Percentiles rank a stretch among this genome's conserved stretches.
phyloP scores from a whole-genome alignment of 2,113 vertebrate species.

The Pterophyllum scalare region DNA sequence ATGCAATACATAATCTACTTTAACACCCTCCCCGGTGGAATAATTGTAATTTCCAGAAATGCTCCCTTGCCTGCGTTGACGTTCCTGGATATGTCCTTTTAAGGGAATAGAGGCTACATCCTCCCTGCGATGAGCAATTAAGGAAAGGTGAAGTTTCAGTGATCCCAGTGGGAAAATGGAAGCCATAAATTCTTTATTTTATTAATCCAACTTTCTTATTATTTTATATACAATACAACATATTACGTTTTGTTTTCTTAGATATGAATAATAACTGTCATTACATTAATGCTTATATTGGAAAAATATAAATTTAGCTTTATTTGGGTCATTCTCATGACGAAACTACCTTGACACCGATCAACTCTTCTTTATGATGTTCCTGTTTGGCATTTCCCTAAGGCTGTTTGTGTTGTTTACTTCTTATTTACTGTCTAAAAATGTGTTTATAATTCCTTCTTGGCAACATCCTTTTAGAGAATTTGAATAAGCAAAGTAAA shows the following conservation, averaged over 20 bases:
- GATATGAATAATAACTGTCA: not conserved
- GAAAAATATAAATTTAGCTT: not conserved
- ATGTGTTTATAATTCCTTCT: not conserved
- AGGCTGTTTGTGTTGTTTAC: not conserved
- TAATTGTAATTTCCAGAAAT: constrained; percentile 46
- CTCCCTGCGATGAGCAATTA: constrained; percentile 30
- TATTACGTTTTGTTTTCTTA: not conserved
- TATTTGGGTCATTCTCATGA: not conserved
- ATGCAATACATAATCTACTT: rapidly evolving
- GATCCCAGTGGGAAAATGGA: not conserved
- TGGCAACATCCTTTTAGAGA: not conserved
- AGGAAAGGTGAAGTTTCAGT: not conserved
- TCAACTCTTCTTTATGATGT: not conserved
- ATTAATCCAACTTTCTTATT: not conserved
- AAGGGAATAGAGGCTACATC: constrained; percentile 63
- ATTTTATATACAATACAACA: not conserved
- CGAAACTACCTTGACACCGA: not conserved
- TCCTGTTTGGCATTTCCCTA: not conserved
- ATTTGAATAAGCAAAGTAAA: not conserved
- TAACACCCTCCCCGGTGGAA: not conserved
- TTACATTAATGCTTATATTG: not conserved
- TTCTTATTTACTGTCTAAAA: not conserved
- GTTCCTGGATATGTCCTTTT: constrained; percentile 77
- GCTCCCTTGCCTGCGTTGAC: constrained; percentile 48
- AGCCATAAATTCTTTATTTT: not conserved